phyloP scores from a whole-genome alignment of 2,888 invertebrate genomes.

The Peribatodes rhomboidaria region DNA sequence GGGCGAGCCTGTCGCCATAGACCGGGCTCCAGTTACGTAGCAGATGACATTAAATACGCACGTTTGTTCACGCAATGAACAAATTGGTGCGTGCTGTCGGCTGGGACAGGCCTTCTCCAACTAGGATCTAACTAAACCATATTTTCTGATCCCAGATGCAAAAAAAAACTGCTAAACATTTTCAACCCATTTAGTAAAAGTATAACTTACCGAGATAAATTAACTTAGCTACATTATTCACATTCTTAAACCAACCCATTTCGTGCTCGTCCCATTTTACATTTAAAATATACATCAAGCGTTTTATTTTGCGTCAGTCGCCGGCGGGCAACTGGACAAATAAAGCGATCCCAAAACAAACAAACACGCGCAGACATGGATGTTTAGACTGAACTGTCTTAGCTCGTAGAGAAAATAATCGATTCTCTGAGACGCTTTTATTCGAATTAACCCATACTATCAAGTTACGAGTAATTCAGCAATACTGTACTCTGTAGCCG shows the following conservation, averaged over 20 bases:
- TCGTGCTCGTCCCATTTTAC: conserved; percentile 21
- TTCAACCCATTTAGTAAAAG: no score
- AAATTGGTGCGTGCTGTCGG: no score
- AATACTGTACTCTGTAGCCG: background rate
- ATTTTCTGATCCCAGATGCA: no score
- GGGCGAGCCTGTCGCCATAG: no score
- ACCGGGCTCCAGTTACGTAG: no score
- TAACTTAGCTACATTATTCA: no score
- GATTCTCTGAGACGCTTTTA: conserved; percentile 28
- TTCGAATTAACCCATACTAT: background rate
- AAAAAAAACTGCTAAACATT: no score
- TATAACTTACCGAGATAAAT: no score
- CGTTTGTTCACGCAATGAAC: no score
- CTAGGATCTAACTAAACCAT: no score
- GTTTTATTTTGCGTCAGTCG: conserved; percentile 46
- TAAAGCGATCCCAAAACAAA: conserved; percentile 54
- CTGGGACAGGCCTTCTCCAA: no score
- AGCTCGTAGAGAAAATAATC: conserved; percentile 56
- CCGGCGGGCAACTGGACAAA: conserved; percentile 57
- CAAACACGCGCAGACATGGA: conserved; percentile 53
- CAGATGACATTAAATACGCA: no score
- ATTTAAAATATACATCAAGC: conserved; percentile 20
- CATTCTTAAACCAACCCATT: background rate
- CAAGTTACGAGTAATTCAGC: background rate
- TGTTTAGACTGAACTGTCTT: conserved; percentile 61